Evolutionary conservation across 2,888 invertebrate genomes (phyloP).

Genomic region (Malthinus seriepunctatus): DNA sequence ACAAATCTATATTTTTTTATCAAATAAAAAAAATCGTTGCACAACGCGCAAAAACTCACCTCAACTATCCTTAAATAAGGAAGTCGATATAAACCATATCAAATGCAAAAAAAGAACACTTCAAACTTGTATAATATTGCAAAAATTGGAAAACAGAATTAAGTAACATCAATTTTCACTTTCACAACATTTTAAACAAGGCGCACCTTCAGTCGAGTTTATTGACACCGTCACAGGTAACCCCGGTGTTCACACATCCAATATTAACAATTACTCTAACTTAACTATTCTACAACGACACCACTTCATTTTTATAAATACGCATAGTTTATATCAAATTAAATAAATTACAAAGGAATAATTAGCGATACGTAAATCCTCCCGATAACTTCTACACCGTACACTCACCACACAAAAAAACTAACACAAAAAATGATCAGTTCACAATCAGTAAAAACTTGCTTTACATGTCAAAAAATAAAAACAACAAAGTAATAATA

Average conservation of each 20-base stretch:
- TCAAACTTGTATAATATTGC: slow-evolving; percentile 6
- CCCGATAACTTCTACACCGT: slow-evolving; percentile 25
- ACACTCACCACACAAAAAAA: slow-evolving; percentile 37
- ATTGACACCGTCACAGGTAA: slow-evolving; percentile 54
- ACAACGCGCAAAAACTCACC: neutral
- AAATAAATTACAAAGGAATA: neutral
- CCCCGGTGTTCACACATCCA: slow-evolving; percentile 33
- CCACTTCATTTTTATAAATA: slow-evolving; percentile 8
- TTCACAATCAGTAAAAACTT: slow-evolving; percentile 23
- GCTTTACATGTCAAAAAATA: slow-evolving; percentile 28
- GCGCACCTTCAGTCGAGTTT: slow-evolving; percentile 54
- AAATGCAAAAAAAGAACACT: neutral
- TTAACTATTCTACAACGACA: neutral
- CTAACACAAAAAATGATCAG: slow-evolving; percentile 33
- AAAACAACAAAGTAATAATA: slow-evolving; percentile 28
- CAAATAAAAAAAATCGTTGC: slow-evolving; percentile 10
- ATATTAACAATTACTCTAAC: slow-evolving; percentile 11
- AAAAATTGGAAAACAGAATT: slow-evolving; percentile 11
- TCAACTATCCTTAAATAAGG: slow-evolving; percentile 19
- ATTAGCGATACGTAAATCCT: slow-evolving; percentile 30
- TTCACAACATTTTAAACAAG: slow-evolving; percentile 51
- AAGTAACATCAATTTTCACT: slow-evolving; percentile 49
- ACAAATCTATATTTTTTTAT: slow-evolving; percentile 9
- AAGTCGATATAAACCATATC: slow-evolving; percentile 9
- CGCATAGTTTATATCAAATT: slow-evolving; percentile 8